Evolutionary conservation across 2,113 vertebrate species (phyloP), one percentile per base, ranked within the genome.

Genomic region (Trichechus manatus): DNA sequence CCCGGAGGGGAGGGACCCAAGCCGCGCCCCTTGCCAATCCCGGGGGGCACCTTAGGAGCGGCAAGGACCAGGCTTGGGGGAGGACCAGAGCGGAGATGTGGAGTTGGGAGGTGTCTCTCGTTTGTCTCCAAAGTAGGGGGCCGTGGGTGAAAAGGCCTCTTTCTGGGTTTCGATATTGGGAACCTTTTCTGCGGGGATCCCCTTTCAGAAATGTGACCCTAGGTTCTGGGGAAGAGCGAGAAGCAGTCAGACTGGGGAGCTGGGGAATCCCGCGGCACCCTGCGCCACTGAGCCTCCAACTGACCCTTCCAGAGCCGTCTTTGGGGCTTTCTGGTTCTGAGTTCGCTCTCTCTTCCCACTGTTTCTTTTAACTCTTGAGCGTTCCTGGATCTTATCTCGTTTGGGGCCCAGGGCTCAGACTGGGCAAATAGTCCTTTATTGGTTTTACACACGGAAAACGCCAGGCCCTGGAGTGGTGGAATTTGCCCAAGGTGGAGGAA

Each of bases 351-450:
- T 17, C 81, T 47, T 39, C 50, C 25, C 20, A n/a, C 47, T 19
- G 15, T 29, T 86, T 50, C 63, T 72, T 93, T 93, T 44, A 36
- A 59, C 93, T 80, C 75, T 19, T 19, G 59, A 74, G 83, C 89
- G 81, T 75, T 75, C 75, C 66, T 15, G 68, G 82, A 74, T 91
- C 89, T 94, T 90, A 80, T 64, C 94, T 61, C 27, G 42, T 64
- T 64, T 75, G 91, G 70, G 53, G 82, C 47, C 70, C 27, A 27
- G 6, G 9, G 22, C 6, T 70, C 56, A 33, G 10, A 66, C 61
- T 27, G 64, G 61, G 33, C 70, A 81, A 47, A 42, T 10, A 91
- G 42, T 29, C 27, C 47, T 63, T 88, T n/a, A 39, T 15, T 66
- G 29, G 29, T 44, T 87, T 61, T 53, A 33, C 10, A 50, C 50